Percentiles rank a stretch among this genome's conserved stretches.
Evolutionary conservation across 2,888 invertebrate genomes (phyloP).

Genomic region (Agelastica alni): DNA sequence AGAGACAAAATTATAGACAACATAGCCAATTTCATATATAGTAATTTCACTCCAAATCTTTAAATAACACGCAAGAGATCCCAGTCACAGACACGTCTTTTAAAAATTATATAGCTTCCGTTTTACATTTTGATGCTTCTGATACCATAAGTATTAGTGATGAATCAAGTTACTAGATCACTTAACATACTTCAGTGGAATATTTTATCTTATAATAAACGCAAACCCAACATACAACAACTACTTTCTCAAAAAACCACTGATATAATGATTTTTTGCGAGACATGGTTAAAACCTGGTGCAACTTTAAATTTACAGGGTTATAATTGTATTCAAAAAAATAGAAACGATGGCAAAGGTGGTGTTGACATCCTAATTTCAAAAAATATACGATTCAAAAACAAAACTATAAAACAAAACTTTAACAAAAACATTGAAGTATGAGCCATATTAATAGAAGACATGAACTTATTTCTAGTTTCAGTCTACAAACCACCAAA

Average conservation of each 20-base stretch:
- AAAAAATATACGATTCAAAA: too few species aligned
- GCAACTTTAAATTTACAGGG: background rate
- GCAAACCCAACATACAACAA: too few species aligned
- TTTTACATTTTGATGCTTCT: conserved; percentile 3
- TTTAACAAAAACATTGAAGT: background rate
- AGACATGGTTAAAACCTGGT: conserved; percentile 8
- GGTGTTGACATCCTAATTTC: conserved; percentile 1
- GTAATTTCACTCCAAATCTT: conserved; percentile 6
- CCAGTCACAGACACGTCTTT: background rate
- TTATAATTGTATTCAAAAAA: conserved; percentile 3
- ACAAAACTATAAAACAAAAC: background rate
- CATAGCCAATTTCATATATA: conserved; percentile 7
- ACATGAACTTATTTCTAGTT: background rate
- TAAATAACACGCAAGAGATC: background rate
- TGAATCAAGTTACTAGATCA: too few species aligned
- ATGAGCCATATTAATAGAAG: background rate
- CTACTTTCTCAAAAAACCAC: background rate
- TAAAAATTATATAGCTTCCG: conserved; percentile 1
- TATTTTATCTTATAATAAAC: conserved; percentile 10
- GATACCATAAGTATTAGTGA: conserved; percentile 1
- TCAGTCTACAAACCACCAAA: too few species aligned
- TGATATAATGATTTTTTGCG: conserved; percentile 5
- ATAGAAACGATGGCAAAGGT: conserved; percentile 9
- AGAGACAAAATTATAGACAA: background rate
- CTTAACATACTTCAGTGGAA: conserved; percentile 10